Base-by-base conservation (phyloP, 2,888 invertebrate species). In the Parnassius smintheus region DNA sequence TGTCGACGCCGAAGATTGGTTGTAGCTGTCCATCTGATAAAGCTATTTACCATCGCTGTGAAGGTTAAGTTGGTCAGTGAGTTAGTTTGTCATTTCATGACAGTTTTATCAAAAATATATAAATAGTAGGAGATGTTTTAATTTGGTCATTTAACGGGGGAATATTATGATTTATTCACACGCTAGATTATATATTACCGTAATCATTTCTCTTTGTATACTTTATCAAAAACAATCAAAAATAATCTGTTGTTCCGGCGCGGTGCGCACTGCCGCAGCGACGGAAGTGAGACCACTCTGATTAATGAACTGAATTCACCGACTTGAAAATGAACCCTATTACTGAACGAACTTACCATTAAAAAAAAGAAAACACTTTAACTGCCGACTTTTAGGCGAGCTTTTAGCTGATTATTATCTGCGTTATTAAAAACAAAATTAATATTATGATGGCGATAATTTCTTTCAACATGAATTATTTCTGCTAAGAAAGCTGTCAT, bases 181-280 rank as follows among this genome's bases (percentile, higher is more conserved):
- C 75, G 77, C 76, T 82, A 83, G 84, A 88, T 84, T 82, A 87
- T 81, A 84, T 82, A 82, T 83, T 82, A 85, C 85, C 80, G 66
- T 68, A 68, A 68, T 60, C 48, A 83, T 85, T 83, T 80, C 82
- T 85, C 82, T 84, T 82, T 85, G 87, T 86, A 83, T 86, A 81
- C 85, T 85, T 88, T 88, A 88, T 89, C 85, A 87, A 86, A 91
- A 90, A 89, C 88, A 88, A 90, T 89, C 85, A 83, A 82, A 88
- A 89, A 83, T 86, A 86, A 87, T 85, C 80, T 80, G 77, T 81
- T 80, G 78, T 87, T 84, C 85, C 87, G 85, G 81, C 77, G 78
- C 72, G 71, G 75, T 70, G 72, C 74, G 77, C 78, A 72, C 76
- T 75, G 77, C 10, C 77, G 63, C 68, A 65, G 65, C 64, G 65